Evolutionary conservation across 2,888 invertebrate species (phyloP).

Genomic region (Diogma glabrata): DNA sequence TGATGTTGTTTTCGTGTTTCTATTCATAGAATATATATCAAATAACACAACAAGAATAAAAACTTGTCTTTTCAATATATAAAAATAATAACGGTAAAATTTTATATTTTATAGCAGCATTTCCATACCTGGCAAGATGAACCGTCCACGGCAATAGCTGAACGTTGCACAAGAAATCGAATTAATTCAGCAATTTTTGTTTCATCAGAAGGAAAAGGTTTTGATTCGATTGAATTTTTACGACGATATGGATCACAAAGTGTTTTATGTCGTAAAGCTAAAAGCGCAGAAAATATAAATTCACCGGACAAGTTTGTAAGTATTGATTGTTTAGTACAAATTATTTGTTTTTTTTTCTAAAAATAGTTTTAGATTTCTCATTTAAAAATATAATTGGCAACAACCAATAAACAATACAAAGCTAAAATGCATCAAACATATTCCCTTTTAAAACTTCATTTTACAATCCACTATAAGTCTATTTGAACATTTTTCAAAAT

Average conservation of each 20-base stretch:
- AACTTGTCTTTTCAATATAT: too few relatives aligned
- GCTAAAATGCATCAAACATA: too few relatives aligned
- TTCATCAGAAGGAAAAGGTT: slow-evolving; percentile 59
- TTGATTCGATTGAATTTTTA: slow-evolving; percentile 69
- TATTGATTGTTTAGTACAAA: slow-evolving; percentile 14
- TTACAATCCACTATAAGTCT: too few relatives aligned
- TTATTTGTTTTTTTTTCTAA: neutral
- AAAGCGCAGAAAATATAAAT: slow-evolving; percentile 55
- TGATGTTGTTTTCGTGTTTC: too few relatives aligned
- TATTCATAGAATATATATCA: too few relatives aligned
- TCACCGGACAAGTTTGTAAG: slow-evolving; percentile 8
- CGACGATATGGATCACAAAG: slow-evolving; percentile 70
- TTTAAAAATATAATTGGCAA: neutral
- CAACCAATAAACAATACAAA: too few relatives aligned
- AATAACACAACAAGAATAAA: too few relatives aligned
- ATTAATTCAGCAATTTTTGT: slow-evolving; percentile 81
- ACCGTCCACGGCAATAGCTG: slow-evolving; percentile 50
- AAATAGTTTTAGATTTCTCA: neutral
- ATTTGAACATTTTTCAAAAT: too few relatives aligned
- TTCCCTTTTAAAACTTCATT: too few relatives aligned
- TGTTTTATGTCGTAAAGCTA: slow-evolving; percentile 65
- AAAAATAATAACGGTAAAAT: too few relatives aligned
- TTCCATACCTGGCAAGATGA: slow-evolving; percentile 55
- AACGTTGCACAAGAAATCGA: slow-evolving; percentile 53
- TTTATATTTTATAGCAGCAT: slow-evolving; percentile 1